Evolutionary conservation across 2,797 vertebrate genomes (phyloP), one percentile per base, ranked within the genome.

Genomic region (Channa striata): DNA sequence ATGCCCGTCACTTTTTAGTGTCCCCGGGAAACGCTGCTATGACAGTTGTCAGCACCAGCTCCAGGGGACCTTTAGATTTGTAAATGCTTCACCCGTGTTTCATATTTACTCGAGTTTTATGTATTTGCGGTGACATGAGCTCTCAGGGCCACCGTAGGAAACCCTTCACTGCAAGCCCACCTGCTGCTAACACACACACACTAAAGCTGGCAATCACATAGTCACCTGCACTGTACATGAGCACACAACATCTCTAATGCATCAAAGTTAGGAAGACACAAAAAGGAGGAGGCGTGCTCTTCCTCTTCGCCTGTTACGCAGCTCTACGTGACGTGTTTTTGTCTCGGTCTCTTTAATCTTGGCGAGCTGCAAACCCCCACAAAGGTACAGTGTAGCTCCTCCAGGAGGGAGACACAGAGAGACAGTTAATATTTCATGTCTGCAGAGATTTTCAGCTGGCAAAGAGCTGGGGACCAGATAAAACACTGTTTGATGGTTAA

Each of bases 401-500:
- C 52, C 74, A 54, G 68, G 47, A 71, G 61, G 61, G 50, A 84
- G 44, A 63, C 56, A 23, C 51, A 74, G 47, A 59, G 20, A 68
- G 48, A 49, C 44, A 30, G 43, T 86, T 76, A 81, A 91, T 87
- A 89, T 89, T 89, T 86, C 61, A 92, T 85, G 69, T 67, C 64
- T 83, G 77, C 46, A 40, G 81, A 74, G 65, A 80, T 74, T 68
- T 59, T 48, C 44, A 67, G 72, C 66, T 68, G 77, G 61, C 3
- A 12, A 57, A 62, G 78, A 83, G 68, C 59, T 4, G 43, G 59
- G 47, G 68, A 83, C 67, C 72, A 77, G 82, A 87, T 87, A 72
- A 86, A 91, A 87, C 78, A 42, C 49, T 5, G 63, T 84, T 79
- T 85, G 80, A 85, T 89, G 76, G 81, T 84, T 81, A 78, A 89